Evolutionary conservation across 2,797 vertebrate species (phyloP), one percentile per base, ranked within the genome.

Genomic region (Bradypodion ventrale): DNA sequence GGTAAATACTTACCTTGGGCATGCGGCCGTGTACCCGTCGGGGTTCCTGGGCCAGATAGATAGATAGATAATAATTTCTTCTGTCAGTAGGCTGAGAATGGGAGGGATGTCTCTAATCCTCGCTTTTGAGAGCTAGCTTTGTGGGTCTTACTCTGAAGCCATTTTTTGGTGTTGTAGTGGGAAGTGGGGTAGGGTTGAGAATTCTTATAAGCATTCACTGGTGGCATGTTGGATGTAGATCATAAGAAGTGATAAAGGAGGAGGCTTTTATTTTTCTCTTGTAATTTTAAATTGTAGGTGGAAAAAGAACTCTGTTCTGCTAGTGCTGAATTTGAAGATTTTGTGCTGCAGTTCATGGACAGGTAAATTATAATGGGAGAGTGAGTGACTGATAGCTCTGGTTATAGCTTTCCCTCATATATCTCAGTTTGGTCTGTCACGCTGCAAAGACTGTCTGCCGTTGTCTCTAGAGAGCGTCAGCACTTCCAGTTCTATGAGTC

Each of bases 301-400:
- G 98, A 99, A 93, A 97, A 97, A 94, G 98, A 98, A 92, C 89
- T 99, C 95, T 99, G 98, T 92, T 99, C 98, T 44, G 98, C 98
- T 78, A 98, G 98, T 78, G 98, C 98, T 76, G 98, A 99, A 93
- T 99, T 99, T 96, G 98, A 99, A 93, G 98, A 99, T 94, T 99
- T 99, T 90, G 98, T 99, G 78, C 97, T 99, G 77, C 98, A 97
- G 90, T 99, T 99, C 89, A 99, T 99, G 97, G 98, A 99, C 94
- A 98, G 98, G 98, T 74, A 82, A 82, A 79, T 85, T 70, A 19
- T 9, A 29, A 37, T 77, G 32, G 69, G 37, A 78, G 37, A 46
- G 15, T 98, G 89, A 95, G 91, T 87, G 80, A 70, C 60, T 52
- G 23, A 25, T 65, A 73, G n/a, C 8, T 12, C 21, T 73, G 13